phyloP scores from a whole-genome alignment of 2,888 invertebrate species.

The Notocelia uddmanniana region DNA sequence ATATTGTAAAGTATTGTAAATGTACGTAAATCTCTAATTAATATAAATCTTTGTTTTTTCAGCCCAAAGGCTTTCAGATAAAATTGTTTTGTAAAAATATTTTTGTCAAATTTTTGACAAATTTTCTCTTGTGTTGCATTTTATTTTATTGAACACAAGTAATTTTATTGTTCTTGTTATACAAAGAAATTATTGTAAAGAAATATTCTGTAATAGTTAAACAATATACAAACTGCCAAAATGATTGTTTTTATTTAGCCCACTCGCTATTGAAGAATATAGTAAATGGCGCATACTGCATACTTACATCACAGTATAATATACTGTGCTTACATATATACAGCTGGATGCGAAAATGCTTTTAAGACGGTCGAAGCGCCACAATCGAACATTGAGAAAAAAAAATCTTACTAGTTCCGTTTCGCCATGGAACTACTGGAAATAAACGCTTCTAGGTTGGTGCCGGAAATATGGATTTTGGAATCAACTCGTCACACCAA shows the following conservation, averaged over 20 bases:
- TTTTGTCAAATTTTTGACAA: slow-evolving; percentile 70
- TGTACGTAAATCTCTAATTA: slow-evolving; percentile 44
- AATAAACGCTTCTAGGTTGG: too few species aligned
- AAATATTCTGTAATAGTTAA: slow-evolving; percentile 76
- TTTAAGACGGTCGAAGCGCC: too few species aligned
- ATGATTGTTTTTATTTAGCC: slow-evolving; percentile 53
- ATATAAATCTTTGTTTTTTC: slow-evolving; percentile 38
- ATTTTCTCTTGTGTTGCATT: slow-evolving; percentile 74
- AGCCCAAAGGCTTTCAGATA: slow-evolving; percentile 44
- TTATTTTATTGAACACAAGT: slow-evolving; percentile 80
- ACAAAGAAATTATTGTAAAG: slow-evolving; percentile 80
- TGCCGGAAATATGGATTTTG: too few species aligned
- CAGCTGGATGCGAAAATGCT: too few species aligned
- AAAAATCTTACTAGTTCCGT: too few species aligned
- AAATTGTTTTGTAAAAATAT: slow-evolving; percentile 63
- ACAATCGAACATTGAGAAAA: too few species aligned
- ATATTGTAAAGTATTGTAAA: slow-evolving; percentile 46
- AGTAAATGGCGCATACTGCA: too few species aligned
- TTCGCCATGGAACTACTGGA: too few species aligned
- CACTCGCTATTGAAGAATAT: not conserved
- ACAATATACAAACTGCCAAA: slow-evolving; percentile 83
- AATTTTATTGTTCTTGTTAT: slow-evolving; percentile 74
- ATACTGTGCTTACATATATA: too few species aligned
- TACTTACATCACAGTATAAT: too few species aligned
- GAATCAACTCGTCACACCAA: too few species aligned